Evolutionary conservation across 2,797 vertebrate genomes (phyloP), one percentile per base, ranked within the genome.

Genomic region (Hemitrygon akajei): DNA sequence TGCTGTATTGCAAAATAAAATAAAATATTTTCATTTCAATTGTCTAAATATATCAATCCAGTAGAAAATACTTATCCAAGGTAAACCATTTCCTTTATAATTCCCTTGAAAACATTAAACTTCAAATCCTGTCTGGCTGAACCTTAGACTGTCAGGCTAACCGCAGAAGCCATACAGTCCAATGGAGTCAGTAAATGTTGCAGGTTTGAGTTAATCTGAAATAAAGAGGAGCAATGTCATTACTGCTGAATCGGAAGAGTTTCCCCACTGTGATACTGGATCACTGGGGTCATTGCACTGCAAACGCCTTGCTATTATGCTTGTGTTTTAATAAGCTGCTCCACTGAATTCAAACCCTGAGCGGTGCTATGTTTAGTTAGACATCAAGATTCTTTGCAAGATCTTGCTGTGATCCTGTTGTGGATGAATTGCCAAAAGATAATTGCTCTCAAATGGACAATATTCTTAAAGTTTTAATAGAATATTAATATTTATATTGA

Each of bases 221-320:
- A 14, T 76, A 93, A 93, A 93, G 71, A 93, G 91, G 71, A 93
- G 91, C 69, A 73, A 56, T 93, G 71, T n/a, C 91, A 93, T 93
- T 76, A 93, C 40, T 58, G 91, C 71, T 58, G 91, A 76, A 25
- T 58, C 18, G 37, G 71, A 93, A 93, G 16, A 40, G 37, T 56
- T 93, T 93, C 66, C 73, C 14, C 56, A 25, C 71, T 93, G 89
- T 71, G 71, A 12, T 93, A 27, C 37, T 76, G 4, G 91, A 11
- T 25, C 66, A 58, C 37, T 47, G 75, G 91, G 91, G 69, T 93
- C 91, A 93, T 40, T 76, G 91, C 71, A 56, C 47, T 20, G 60
- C 86, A 89, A 37, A 18, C 34, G 18, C 63, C 86, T 89, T 69
- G n/a, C 60, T 89, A 69, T 69, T 89, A 60, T 89, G 63, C 63